Evolutionary conservation across 2,888 invertebrate genomes (phyloP).

Genomic region (Rhingia rostrata): DNA sequence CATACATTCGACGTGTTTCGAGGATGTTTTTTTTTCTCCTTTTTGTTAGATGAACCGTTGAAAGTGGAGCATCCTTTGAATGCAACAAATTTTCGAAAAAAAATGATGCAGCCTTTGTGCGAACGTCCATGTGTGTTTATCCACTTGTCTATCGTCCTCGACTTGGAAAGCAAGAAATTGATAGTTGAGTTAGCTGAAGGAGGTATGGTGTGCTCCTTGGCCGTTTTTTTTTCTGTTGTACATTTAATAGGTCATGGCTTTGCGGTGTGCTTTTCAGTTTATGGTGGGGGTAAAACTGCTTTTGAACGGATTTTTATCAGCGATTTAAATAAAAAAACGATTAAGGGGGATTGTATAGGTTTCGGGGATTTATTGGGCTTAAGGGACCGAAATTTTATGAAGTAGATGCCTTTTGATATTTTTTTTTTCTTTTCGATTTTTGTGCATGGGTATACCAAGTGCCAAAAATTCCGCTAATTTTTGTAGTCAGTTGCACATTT

Average conservation of each 20-base stretch:
- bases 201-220: constrained; percentile 14
- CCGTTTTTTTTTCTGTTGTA: constrained; percentile 24
- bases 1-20: constrained; percentile 43
- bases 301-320: not conserved
- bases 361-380: not conserved
- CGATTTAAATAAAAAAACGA: not conserved
- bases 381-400: not conserved
- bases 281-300: not conserved
- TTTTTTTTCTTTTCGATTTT: no score
- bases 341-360: not conserved
- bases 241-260: constrained; percentile 51
- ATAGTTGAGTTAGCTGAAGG: constrained; percentile 17
- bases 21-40: not conserved
- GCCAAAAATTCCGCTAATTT: no score
- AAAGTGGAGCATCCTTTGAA: constrained; percentile 42
- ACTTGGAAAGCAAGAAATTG: constrained; percentile 37
- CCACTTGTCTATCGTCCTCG: constrained; percentile 62
- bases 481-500: no score
- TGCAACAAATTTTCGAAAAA: not conserved
- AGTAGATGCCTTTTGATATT: no score
- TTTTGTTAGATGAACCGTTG: not conserved
- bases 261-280: constrained; percentile 6
- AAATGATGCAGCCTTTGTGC: constrained; percentile 17
- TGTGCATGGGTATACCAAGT: no score
- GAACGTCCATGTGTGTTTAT: constrained; percentile 36